Base-by-base conservation (phyloP, 2,888 invertebrate genomes). In the Lasioglossum calceatum region DNA sequence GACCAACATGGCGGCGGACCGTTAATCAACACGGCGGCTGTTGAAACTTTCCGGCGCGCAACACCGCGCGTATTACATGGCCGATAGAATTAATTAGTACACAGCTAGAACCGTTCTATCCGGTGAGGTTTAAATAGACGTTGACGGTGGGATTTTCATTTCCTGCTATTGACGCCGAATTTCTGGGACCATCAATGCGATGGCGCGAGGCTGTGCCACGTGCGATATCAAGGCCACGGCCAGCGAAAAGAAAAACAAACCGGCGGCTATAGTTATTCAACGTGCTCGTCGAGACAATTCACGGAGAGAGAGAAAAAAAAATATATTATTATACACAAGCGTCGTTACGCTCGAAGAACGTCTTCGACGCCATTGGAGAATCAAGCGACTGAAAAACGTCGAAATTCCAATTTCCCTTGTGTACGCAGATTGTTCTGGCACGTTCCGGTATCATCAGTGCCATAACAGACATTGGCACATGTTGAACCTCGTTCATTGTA, bases 211-310 rank as follows among this genome's bases (percentile, higher is more conserved):
- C 84, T 73, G 78, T 84, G 88, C 89, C 90, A 89, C 88, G 91
- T 89, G 89, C 89, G 87, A 86, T 75, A 82, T 82, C 86, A 85
- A 91, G 88, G 88, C 86, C 88, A 87, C 54, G 84, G 84, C 67
- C 86, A 78, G 67, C 73, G 72, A 75, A 71, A 79, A 58, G 80
- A 77, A 54, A 81, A 82, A 84, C 64, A 80, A 79, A 74, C 72
- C 47, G 39, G 10, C 39, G 12, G 7, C 32, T 44, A 61, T 74
- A 64, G 77, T 79, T 77, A 72, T 47, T 61, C 87, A 50, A 74
- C 76, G 47, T 71, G 70, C 36, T 47, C 27, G 36, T 42, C 4
- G 64, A 64, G 36, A 32, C 32, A 19, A 74, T 64, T 67, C 67
- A 77, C 39, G 32, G 36, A 27, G 27, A 36, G 16, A 67, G 32